Evolutionary conservation across 35 echinoderm and acorn worm species (phyloP).

Genomic region (Lytechinus pictus): DNA sequence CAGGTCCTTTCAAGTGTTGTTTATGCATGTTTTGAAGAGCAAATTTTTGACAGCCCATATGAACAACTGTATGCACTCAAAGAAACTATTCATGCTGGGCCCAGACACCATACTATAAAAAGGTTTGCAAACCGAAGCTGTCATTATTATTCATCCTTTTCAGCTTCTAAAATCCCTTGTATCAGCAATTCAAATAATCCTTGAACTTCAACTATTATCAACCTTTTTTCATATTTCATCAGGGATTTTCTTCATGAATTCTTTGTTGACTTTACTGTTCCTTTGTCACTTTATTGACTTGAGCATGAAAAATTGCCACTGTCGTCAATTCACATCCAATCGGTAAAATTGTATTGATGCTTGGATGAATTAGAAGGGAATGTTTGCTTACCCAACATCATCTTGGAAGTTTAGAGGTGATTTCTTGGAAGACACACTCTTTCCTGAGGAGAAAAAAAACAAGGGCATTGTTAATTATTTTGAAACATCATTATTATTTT

Average conservation of each 20-base stretch:
- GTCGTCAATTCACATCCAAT: neutral
- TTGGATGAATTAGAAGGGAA: neutral
- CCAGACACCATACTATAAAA: neutral
- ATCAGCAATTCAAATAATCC: neutral
- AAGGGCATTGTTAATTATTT: neutral
- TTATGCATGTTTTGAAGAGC: neutral
- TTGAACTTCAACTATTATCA: neutral
- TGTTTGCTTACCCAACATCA: conserved; percentile 44
- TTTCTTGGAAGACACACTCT: conserved; percentile 54
- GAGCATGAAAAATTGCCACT: neutral
- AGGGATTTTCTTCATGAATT: neutral
- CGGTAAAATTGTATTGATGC: neutral
- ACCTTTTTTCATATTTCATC: neutral
- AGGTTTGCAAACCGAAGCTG: neutral
- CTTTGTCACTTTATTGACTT: neutral
- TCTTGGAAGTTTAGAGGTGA: conserved; percentile 50
- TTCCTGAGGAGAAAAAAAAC: neutral
- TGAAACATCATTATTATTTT: too few species aligned
- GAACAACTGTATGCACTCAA: neutral
- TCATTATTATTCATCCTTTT: neutral
- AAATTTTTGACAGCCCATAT: neutral
- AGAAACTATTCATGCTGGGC: neutral
- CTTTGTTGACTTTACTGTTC: neutral
- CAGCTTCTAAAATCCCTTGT: neutral
- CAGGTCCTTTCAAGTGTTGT: neutral